Evolutionary conservation across 2,113 vertebrate genomes (phyloP).

Genomic region (Poeciliopsis retropinna): DNA sequence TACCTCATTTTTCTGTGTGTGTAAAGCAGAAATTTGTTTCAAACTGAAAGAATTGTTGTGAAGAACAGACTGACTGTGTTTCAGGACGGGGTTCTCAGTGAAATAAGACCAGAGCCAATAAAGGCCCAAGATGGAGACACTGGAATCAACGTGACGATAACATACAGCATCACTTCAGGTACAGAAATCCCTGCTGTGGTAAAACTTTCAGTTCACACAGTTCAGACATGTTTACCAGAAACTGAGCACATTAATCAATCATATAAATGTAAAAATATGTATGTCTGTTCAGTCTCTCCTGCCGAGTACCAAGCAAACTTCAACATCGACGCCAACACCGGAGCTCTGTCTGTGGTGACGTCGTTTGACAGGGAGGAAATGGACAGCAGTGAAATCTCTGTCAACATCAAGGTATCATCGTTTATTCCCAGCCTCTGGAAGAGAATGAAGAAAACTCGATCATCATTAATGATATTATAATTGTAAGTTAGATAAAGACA

Average conservation of each 20-base stretch:
- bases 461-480: not conserved
- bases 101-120: constrained; percentile 73
- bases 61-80: not conserved
- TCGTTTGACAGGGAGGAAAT: constrained; percentile 80
- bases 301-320: constrained; percentile 52
- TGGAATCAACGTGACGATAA: constrained; percentile 78
- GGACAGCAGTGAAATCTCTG: constrained; percentile 36
- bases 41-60: not conserved
- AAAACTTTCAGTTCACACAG: not conserved
- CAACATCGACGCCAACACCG: constrained; percentile 55
- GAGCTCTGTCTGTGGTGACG: constrained; percentile 65
- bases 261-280: not conserved
- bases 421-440: not conserved
- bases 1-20: not conserved
- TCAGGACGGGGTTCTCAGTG: constrained; percentile 63
- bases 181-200: not conserved
- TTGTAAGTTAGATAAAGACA: too few relatives aligned
- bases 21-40: too few relatives aligned
- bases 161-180: constrained; percentile 79
- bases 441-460: not conserved
- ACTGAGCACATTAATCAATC: not conserved
- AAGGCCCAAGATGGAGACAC: constrained; percentile 62
- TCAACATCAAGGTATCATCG: constrained; percentile 79
- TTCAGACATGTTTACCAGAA: not conserved
- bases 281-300: constrained; percentile 71